Evolutionary conservation across 2,797 vertebrate species (phyloP).

Genomic region (Adrianichthys oophorus): DNA sequence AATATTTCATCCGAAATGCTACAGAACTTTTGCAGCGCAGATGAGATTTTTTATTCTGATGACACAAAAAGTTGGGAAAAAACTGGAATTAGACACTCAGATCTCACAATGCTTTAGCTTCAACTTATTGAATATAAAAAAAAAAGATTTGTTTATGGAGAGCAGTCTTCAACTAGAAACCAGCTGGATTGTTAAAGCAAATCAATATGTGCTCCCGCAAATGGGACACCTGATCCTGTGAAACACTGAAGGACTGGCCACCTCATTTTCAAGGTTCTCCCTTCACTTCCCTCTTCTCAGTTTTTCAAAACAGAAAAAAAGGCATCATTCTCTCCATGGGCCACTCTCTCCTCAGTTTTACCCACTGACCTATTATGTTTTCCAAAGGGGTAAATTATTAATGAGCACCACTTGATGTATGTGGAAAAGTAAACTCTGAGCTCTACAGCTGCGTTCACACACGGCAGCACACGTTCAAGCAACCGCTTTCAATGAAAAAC

Average conservation of each 20-base stretch:
- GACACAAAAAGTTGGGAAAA: background rate
- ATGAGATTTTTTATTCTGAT: too few relatives aligned
- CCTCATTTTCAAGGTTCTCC: conserved; percentile 13
- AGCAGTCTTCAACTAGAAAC: conserved; percentile 9
- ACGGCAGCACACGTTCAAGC: too few relatives aligned
- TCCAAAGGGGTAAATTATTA: conserved; percentile 28
- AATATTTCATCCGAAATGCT: too few relatives aligned
- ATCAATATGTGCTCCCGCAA: conserved; percentile 68
- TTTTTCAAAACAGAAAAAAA: conserved; percentile 18
- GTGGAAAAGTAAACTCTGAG: conserved; percentile 32
- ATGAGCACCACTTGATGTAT: conserved; percentile 22
- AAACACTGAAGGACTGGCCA: conserved; percentile 55
- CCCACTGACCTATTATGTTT: conserved; percentile 35
- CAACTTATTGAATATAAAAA: background rate
- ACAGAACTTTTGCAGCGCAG: too few relatives aligned
- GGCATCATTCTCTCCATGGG: conserved; percentile 2
- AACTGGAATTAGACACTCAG: background rate
- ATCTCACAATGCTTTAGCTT: background rate
- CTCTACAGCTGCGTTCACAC: conserved; percentile 11
- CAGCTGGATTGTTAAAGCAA: conserved; percentile 58
- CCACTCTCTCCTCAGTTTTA: conserved; percentile 35
- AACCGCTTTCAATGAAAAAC: too few relatives aligned
- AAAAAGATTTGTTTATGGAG: background rate
- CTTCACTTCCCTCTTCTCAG: background rate
- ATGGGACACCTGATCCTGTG: conserved; percentile 70